phyloP scores from a whole-genome alignment of 2,797 vertebrate species.

The Tympanoctomys barrerae region DNA sequence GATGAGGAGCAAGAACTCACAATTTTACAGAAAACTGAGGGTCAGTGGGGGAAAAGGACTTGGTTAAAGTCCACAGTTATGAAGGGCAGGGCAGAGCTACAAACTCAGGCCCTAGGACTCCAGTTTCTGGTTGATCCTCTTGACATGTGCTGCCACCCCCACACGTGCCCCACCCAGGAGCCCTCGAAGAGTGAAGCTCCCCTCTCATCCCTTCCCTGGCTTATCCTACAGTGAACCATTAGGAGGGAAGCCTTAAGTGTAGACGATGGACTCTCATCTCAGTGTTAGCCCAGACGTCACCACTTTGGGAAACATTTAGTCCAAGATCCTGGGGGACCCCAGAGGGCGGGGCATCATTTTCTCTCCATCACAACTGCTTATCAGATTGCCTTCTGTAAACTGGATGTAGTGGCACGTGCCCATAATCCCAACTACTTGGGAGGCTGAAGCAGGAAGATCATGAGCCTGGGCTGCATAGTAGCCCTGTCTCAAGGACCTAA shows the following conservation, averaged over 20 bases:
- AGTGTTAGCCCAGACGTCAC: background rate
- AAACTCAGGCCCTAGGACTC: background rate
- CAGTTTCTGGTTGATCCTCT: background rate
- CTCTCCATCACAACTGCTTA: background rate
- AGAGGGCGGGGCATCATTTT: background rate
- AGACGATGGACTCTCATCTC: background rate
- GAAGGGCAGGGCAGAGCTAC: background rate
- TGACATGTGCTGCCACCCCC: background rate
- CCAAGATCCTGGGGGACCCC: background rate
- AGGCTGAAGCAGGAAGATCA: background rate
- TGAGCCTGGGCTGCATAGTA: background rate
- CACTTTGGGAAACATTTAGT: background rate
- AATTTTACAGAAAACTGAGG: background rate
- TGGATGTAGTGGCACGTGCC: background rate
- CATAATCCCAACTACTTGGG: background rate
- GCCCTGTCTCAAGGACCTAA: background rate
- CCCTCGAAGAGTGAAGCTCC: background rate
- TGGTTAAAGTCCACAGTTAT: background rate
- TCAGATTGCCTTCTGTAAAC: background rate
- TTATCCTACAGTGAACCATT: background rate
- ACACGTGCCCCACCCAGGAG: background rate
- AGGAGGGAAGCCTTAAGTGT: background rate
- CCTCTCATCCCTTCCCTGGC: background rate
- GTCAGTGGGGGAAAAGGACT: background rate
- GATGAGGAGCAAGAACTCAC: background rate